phyloP scores from a whole-genome alignment of 1,140 invertebrate species.

The Muscidifurax raptorellus region DNA sequence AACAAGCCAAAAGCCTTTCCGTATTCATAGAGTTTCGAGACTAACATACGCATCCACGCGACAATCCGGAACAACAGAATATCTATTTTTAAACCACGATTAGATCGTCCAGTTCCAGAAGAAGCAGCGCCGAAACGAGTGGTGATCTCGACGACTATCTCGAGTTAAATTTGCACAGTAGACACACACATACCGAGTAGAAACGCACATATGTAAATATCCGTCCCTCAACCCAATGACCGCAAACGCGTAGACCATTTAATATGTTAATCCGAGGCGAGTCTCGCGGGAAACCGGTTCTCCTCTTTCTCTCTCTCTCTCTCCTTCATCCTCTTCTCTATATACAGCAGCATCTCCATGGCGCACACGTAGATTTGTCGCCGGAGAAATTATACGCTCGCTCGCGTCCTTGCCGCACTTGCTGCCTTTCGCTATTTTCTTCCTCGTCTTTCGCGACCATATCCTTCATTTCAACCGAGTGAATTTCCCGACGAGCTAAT shows the following conservation, averaged over 20 bases:
- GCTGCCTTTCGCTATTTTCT: conserved; percentile 32
- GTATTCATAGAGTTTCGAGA: neutral
- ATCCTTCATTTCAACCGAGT: conserved; percentile 26
- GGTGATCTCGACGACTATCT: neutral
- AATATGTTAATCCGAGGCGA: conserved; percentile 63
- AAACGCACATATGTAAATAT: conserved; percentile 37
- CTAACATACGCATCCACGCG: neutral
- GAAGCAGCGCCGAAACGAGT: neutral
- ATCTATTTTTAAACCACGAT: neutral
- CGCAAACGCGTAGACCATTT: conserved; percentile 63
- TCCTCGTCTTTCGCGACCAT: neutral
- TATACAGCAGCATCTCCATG: conserved; percentile 15
- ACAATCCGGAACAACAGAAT: neutral
- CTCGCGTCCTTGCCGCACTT: conserved; percentile 23
- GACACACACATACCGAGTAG: neutral
- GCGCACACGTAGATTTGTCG: conserved; percentile 56
- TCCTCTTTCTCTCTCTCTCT: conserved; percentile 1
- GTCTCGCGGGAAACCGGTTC: conserved; percentile 62
- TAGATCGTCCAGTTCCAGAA: neutral
- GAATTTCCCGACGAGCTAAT: conserved; percentile 26
- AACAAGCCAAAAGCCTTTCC: too few species aligned
- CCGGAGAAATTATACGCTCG: conserved; percentile 55
- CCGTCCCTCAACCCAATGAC: conserved; percentile 59
- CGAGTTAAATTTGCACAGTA: conserved; percentile 24
- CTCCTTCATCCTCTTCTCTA: conserved; percentile 31